Percentiles rank a stretch among this genome's conserved stretches.
Conservation (phyloP, 2,888 invertebrate genomes). For the Archips crataeganus region DNA sequence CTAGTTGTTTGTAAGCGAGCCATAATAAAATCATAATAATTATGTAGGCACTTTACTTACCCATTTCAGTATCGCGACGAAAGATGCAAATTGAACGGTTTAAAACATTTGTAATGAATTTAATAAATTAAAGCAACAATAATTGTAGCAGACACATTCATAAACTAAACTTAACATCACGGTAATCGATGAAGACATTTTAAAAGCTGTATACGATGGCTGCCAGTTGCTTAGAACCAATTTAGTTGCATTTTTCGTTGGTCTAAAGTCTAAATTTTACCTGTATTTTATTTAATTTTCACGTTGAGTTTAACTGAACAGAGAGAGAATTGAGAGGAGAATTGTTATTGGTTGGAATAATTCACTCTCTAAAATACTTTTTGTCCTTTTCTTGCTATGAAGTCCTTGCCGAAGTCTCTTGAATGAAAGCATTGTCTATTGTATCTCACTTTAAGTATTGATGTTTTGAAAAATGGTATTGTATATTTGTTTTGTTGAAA, state of each 20-base stretch:
- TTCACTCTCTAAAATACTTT: constrained; percentile 49
- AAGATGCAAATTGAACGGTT: constrained; percentile 13
- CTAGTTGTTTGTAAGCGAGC: constrained; percentile 7
- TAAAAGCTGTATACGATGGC: background rate
- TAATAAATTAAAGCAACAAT: background rate
- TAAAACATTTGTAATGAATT: background rate
- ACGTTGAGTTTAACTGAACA: background rate
- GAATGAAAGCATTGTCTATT: background rate
- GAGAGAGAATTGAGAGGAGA: constrained; percentile 47
- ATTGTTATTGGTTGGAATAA: constrained; percentile 64
- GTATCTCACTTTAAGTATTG: background rate
- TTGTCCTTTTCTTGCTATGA: constrained; percentile 4
- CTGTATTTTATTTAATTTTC: constrained; percentile 17
- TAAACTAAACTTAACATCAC: background rate
- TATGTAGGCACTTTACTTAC: background rate
- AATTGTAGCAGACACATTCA: background rate
- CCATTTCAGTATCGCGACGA: constrained; percentile 5
- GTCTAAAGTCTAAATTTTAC: background rate
- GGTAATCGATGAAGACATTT: background rate
- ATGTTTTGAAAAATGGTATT: background rate
- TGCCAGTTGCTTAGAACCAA: background rate
- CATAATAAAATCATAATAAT: background rate
- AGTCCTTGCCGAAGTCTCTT: constrained; percentile 8
- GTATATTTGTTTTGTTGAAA: background rate
- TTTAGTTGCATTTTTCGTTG: constrained; percentile 22